These are phyloP conservation scores for Tetrapedia diversipes DNA, from an alignment of 2,888 invertebrate species.

Conservation along the genomic window DNA sequence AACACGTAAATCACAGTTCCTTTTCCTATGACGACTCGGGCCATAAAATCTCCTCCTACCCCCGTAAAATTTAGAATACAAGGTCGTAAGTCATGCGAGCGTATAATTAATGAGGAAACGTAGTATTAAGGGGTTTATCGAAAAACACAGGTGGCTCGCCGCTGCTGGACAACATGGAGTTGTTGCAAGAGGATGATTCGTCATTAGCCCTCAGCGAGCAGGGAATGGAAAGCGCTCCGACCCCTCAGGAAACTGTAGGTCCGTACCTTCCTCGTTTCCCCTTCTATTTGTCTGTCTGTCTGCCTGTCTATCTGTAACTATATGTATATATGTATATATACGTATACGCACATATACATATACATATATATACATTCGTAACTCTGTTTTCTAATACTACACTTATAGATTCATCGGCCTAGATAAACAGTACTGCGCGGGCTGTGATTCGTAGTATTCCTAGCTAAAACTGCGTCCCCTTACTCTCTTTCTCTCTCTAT, in stretches of 20 bases:
- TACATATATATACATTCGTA: constrained; percentile 62
- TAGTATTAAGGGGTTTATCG: constrained; percentile 76
- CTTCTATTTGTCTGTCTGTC: constrained; percentile 76
- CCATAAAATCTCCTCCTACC: constrained; percentile 5
- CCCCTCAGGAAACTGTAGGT: constrained; percentile 82
- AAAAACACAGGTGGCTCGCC: constrained; percentile 81
- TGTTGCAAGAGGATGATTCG: constrained; percentile 82
- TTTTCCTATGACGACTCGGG: constrained; percentile 21
- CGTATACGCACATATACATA: constrained; percentile 25
- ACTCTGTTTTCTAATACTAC: constrained; percentile 72
- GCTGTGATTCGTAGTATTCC: constrained; percentile 66
- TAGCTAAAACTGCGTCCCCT: constrained; percentile 64
- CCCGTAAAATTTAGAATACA: constrained; percentile 58
- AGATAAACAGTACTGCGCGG: constrained; percentile 66
- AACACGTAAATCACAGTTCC: constrained; percentile 58
- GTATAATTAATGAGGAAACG: constrained; percentile 62
- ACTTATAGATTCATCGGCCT: constrained; percentile 70
- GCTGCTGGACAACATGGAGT: constrained; percentile 82
- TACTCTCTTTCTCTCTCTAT: constrained; percentile 44
- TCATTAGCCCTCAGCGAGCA: constrained; percentile 81
- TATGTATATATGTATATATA: constrained; percentile 17
- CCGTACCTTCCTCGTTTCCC: constrained; percentile 80
- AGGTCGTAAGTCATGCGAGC: constrained; percentile 68
- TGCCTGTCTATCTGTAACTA: constrained; percentile 71
- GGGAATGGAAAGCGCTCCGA: constrained; percentile 81